Evolutionary conservation across 2,888 invertebrate genomes (phyloP).

Genomic region (Orgyia antiqua): DNA sequence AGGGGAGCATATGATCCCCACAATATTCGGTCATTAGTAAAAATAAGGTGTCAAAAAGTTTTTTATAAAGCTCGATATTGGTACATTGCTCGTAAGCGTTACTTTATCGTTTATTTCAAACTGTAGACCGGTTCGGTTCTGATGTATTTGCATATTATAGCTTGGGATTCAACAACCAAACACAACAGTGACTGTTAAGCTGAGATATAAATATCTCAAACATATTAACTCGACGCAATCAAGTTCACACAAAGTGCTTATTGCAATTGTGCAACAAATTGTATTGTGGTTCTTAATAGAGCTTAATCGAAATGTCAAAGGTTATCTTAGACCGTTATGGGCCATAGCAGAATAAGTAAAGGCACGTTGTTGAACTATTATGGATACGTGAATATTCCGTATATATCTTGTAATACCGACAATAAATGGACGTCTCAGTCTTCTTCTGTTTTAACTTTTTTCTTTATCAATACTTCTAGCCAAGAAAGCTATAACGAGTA

Average conservation of each 20-base stretch:
- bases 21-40: constrained; percentile 9
- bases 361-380: constrained; percentile 28
- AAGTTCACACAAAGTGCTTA: constrained; percentile 25
- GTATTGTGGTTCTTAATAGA: constrained; percentile 41
- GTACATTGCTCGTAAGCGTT: constrained; percentile 28
- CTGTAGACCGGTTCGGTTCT: constrained; percentile 46
- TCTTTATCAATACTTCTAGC: too few relatives aligned
- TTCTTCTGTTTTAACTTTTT: too few relatives aligned
- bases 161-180: constrained; percentile 34
- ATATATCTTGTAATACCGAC: too few relatives aligned
- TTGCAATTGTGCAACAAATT: constrained; percentile 37
- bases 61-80: constrained; percentile 13
- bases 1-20: constrained; percentile 17
- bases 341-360: constrained; percentile 8
- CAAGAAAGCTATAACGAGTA: too few relatives aligned
- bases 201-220: constrained; percentile 34
- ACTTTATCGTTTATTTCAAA: constrained; percentile 31
- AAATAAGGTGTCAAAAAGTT: constrained; percentile 13
- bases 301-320: constrained; percentile 52
- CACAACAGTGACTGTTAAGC: constrained; percentile 25
- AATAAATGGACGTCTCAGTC: too few relatives aligned
- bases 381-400: too few relatives aligned
- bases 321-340: constrained; percentile 36
- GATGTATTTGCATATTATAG: constrained; percentile 48
- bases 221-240: constrained; percentile 26